Base-by-base conservation (phyloP, 2,797 vertebrate genomes). In the Gorsachius magnificus region DNA sequence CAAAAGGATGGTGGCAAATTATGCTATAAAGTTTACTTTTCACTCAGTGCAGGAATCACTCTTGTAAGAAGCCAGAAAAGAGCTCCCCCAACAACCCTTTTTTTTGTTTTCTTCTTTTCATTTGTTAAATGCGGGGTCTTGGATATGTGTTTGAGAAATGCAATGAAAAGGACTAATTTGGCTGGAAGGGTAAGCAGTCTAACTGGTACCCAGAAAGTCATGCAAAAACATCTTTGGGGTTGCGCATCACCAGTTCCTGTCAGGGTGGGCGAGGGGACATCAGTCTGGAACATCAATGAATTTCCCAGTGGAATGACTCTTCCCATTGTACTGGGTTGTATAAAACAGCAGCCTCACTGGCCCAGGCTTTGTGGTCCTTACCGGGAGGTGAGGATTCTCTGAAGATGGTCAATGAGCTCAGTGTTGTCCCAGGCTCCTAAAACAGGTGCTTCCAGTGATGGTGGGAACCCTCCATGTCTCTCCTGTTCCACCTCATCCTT, bases 1-100 rank as follows among this genome's bases (percentile, higher is more conserved):
- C 94, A 86, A 95, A 96, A 94, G 70, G 21, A 63, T 70, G 83
- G 41, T 45, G 31, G 57, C 46, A 92, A 97, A 77, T 93, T 87
- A 74, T 86, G 11, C 75, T 96, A 93, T 94, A 77, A 85, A 71
- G 46, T 87, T 96, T 74, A 72, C 86, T 89, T 86, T 91, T 86
- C 58, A 53, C 41, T 90, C 6, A 8, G 57, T 79, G 38, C 72
- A 91, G 45, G 58, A 94, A 89, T 83, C 46, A 33, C 45, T 92
- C 22, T 69, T 29, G 5, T 45, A 76, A 45, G 56, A 68, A 58
- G 18, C 15, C 61, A 50, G 28, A 76, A 89, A 76, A 70, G 4
- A 45, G 6, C 36, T 80, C 16, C 13, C 2, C 36, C 21, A 18
- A 28, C 21, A 53, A 24, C 10, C 1, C 0, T 13, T 60, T 74